Conservation (phyloP, 2,113 vertebrate species). For the Phycodurus eques region DNA sequence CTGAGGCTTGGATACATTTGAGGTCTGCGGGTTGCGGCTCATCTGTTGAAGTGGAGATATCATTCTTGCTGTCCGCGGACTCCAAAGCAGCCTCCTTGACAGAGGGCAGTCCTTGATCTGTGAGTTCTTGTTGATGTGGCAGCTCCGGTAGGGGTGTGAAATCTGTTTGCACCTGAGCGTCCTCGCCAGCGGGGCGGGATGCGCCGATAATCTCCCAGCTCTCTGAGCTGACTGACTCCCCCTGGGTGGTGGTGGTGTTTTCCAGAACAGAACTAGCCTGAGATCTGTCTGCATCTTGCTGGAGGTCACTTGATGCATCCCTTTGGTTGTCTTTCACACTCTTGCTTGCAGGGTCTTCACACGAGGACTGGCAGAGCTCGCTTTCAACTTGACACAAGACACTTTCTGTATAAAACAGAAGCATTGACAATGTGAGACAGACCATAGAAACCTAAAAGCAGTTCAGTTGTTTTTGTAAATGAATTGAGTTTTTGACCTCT, state of each 20-base stretch:
- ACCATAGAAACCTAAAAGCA: neutral
- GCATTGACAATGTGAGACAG: neutral
- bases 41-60: slow-evolving; percentile 65
- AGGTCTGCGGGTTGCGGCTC: slow-evolving; percentile 34
- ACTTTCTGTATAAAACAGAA: slow-evolving; percentile 33
- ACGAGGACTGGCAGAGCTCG: neutral
- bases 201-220: slow-evolving; percentile 6
- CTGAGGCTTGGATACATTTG: neutral
- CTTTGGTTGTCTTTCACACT: slow-evolving; percentile 10
- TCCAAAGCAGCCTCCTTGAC: slow-evolving; percentile 2
- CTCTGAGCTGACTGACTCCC: slow-evolving; percentile 13
- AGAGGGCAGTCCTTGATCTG: slow-evolving; percentile 9
- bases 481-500: neutral
- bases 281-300: slow-evolving; percentile 32
- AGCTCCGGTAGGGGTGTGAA: slow-evolving; percentile 12
- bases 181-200: slow-evolving; percentile 31
- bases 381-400: slow-evolving; percentile 19
- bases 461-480: neutral
- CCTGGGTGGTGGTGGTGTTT: slow-evolving; percentile 27
- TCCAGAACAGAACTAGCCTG: slow-evolving; percentile 41
- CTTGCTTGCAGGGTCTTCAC: slow-evolving; percentile 19
- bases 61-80: slow-evolving; percentile 21
- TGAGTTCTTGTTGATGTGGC: slow-evolving; percentile 6
- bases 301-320: slow-evolving; percentile 15
- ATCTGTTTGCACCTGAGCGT: slow-evolving; percentile 54